A percentile compares a stretch with the other conserved stretches of the same genome.
phyloP scores from a whole-genome alignment of 2,113 vertebrate genomes.

The Gulo gulo region DNA sequence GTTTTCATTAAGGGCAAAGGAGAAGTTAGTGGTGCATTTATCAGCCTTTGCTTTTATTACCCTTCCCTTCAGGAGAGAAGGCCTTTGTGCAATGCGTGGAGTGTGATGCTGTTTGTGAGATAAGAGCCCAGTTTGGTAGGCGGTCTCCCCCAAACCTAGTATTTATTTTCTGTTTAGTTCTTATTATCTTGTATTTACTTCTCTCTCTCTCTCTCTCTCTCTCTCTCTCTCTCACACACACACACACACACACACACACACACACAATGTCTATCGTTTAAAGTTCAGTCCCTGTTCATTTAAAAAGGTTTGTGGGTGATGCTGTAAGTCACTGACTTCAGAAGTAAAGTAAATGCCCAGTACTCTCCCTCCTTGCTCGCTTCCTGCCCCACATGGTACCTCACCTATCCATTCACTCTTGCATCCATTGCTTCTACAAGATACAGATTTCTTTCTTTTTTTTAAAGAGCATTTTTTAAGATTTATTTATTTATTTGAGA shows the following conservation, averaged over 20 bases:
- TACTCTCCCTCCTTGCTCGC: accelerated
- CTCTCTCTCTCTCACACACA: background rate
- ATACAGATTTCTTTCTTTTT: background rate
- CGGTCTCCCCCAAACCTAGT: accelerated
- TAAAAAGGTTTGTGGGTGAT: background rate
- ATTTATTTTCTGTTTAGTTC: background rate
- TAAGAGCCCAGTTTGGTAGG: background rate
- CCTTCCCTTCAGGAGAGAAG: background rate
- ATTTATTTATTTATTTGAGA: background rate
- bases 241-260: background rate
- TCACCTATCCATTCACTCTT: too few relatives aligned
- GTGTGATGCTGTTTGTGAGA: background rate
- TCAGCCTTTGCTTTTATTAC: background rate
- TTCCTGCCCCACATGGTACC: too few relatives aligned
- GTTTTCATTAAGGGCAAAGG: background rate
- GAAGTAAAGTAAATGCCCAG: accelerated
- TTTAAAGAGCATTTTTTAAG: background rate
- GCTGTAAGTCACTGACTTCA: accelerated
- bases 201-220: too few relatives aligned
- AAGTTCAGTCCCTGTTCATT: background rate
- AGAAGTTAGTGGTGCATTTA: background rate
- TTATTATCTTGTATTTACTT: background rate
- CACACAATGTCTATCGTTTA: background rate
- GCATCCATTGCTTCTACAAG: background rate
- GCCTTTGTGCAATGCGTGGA: background rate